Evolutionary conservation across 1,140 invertebrate genomes (phyloP).

Genomic region (Physella acuta): DNA sequence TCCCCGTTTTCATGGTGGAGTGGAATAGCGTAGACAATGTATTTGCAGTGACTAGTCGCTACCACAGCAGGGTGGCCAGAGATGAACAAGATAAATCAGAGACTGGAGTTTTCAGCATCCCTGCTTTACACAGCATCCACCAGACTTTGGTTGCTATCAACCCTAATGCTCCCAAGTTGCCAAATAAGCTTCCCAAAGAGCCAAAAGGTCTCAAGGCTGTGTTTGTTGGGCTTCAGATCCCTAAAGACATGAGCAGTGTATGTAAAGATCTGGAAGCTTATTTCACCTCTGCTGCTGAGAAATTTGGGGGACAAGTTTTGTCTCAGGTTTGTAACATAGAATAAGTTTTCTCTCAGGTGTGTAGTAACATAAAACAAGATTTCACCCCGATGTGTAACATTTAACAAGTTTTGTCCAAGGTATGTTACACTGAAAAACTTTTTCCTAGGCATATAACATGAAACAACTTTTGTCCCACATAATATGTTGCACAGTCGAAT

Average conservation of each 20-base stretch:
- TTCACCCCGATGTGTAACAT: too few relatives aligned
- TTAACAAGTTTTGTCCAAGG: too few relatives aligned
- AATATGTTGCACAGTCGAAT: too few relatives aligned
- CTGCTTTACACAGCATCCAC: slow-evolving; percentile 12
- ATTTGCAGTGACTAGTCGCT: slow-evolving; percentile 21
- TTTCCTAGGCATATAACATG: background rate
- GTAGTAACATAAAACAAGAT: too few relatives aligned
- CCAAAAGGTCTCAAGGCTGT: slow-evolving; percentile 22
- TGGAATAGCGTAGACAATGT: slow-evolving; percentile 22
- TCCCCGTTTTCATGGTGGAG: slow-evolving; percentile 14
- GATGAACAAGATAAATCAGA: slow-evolving; percentile 15
- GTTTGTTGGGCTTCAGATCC: slow-evolving; percentile 23
- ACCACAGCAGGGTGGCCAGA: slow-evolving; percentile 1
- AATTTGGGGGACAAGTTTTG: slow-evolving; percentile 8
- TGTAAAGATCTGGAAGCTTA: slow-evolving; percentile 18
- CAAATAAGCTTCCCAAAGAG: slow-evolving; percentile 12
- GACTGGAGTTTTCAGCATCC: slow-evolving; percentile 15
- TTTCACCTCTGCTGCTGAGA: slow-evolving; percentile 7
- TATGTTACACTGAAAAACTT: background rate
- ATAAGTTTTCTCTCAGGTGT: too few relatives aligned
- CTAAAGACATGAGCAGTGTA: background rate
- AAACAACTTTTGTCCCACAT: too few relatives aligned
- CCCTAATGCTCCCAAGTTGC: slow-evolving; percentile 1
- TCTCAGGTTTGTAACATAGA: slow-evolving; percentile 16
- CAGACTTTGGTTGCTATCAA: slow-evolving; percentile 17